phyloP scores from a whole-genome alignment of 2,113 vertebrate genomes.

The Microtus pennsylvanicus region DNA sequence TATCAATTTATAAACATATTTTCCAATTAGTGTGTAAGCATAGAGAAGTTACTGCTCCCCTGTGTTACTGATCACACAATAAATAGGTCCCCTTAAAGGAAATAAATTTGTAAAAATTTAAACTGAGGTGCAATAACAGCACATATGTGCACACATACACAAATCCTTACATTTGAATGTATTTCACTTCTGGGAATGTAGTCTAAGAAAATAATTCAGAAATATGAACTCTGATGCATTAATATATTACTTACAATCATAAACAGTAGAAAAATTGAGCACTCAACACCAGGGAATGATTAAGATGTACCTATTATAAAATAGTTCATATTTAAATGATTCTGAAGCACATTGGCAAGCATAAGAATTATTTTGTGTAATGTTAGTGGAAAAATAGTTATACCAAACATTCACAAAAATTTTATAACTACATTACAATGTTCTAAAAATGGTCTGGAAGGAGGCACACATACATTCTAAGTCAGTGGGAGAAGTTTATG shows the following conservation, averaged over 20 bases:
- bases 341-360: constrained; percentile 48
- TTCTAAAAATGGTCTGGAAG: neutral
- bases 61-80: neutral
- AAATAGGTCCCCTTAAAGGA: constrained; percentile 20
- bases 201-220: constrained; percentile 59
- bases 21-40: neutral
- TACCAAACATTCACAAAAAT: constrained; percentile 26
- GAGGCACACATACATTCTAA: constrained; percentile 44
- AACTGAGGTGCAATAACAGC: too few relatives aligned
- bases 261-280: neutral
- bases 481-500: neutral
- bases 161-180: neutral
- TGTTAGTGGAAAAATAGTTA: constrained; percentile 44
- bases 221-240: constrained; percentile 19
- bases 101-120: constrained; percentile 26
- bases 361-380: constrained; percentile 55
- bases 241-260: constrained; percentile 19
- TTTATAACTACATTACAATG: constrained; percentile 29
- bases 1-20: constrained; percentile 26
- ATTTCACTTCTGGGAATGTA: constrained; percentile 58
- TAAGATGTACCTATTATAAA: constrained; percentile 43
- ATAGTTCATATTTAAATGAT: constrained; percentile 37
- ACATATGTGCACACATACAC: neutral
- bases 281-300: neutral
- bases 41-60: neutral